Evolutionary conservation across 2,113 vertebrate genomes (phyloP).

Genomic region (Tapirus terrestris): DNA sequence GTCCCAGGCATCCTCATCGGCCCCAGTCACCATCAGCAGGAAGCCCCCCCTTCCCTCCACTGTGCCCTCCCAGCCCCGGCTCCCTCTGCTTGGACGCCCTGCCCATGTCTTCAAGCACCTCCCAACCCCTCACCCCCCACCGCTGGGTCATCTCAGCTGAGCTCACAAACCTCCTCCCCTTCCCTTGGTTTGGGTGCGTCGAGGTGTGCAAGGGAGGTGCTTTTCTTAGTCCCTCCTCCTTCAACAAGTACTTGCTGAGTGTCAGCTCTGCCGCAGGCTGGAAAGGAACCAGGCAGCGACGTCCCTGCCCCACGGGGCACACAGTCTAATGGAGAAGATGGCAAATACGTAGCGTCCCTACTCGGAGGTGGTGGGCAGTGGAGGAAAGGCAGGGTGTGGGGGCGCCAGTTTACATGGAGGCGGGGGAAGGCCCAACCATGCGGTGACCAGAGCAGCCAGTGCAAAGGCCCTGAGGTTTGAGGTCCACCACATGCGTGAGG

Average conservation of each 20-base stretch:
- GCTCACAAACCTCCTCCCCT: background rate
- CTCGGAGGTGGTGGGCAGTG: background rate
- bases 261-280: background rate
- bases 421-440: too few species aligned
- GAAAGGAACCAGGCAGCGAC: background rate
- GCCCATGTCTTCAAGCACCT: too few species aligned
- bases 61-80: rapidly evolving
- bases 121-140: too few species aligned
- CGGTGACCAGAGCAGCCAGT: background rate
- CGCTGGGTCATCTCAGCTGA: background rate
- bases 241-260: rapidly evolving
- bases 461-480: background rate
- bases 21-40: background rate
- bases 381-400: too few species aligned
- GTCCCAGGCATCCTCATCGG: background rate
- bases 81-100: too few species aligned
- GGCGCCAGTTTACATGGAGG: too few species aligned
- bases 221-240: background rate
- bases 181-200: background rate
- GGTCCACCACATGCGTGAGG: background rate
- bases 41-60: background rate
- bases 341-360: too few species aligned
- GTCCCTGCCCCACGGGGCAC: background rate
- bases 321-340: background rate
- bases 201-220: background rate